Evolutionary conservation across 2,797 vertebrate species (phyloP).

Genomic region (Taeniopygia guttata): DNA sequence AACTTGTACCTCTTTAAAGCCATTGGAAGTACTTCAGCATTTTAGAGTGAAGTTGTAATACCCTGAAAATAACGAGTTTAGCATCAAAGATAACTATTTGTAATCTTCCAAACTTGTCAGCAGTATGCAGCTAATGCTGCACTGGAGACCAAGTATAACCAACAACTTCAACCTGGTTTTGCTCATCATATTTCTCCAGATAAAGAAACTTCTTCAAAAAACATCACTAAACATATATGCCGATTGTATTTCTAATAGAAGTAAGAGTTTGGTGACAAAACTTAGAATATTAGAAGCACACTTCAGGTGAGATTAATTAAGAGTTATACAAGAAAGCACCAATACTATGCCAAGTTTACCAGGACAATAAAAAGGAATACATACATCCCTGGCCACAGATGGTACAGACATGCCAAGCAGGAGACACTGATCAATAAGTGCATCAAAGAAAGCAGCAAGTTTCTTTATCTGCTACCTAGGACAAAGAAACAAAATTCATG

Average conservation of each 20-base stretch:
- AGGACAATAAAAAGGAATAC: not conserved
- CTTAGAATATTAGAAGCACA: not conserved
- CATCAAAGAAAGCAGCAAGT: not conserved
- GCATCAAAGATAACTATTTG: not conserved
- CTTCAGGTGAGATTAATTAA: not conserved
- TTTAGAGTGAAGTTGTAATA: constrained; percentile 2
- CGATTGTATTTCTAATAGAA: not conserved
- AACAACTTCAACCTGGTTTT: not conserved
- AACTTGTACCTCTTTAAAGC: not conserved
- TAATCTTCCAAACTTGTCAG: not conserved
- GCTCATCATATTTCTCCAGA: not conserved
- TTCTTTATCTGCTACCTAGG: not conserved
- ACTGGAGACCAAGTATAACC: not conserved
- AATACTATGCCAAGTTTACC: not conserved
- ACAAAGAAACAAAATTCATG: not conserved
- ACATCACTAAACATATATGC: not conserved
- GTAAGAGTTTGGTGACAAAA: not conserved
- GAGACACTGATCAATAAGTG: not conserved
- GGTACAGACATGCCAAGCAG: not conserved
- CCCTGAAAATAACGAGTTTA: not conserved
- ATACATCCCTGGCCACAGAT: not conserved
- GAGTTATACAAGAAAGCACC: not conserved
- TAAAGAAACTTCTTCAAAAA: not conserved
- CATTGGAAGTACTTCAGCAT: not conserved
- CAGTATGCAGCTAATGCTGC: not conserved